These are phyloP conservation scores for Tetragonisca angustula DNA, from an alignment of 2,888 invertebrate species.

Conservation along the genomic window DNA sequence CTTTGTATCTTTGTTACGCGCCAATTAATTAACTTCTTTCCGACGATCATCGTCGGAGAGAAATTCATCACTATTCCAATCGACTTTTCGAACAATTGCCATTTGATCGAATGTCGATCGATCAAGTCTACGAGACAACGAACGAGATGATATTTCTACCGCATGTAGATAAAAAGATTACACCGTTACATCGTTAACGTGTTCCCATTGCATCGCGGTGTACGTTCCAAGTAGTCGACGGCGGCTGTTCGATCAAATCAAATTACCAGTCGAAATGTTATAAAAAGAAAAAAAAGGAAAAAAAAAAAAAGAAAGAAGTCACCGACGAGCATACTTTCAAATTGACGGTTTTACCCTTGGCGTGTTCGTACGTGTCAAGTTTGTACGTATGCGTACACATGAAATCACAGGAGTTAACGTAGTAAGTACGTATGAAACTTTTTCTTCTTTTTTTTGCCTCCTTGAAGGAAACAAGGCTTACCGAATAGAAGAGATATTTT, in stretches of 20 bases:
- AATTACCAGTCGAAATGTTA: not conserved
- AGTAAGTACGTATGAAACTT: not conserved
- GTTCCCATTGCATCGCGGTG: not conserved
- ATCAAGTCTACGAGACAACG: not conserved
- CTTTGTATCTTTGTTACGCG: not conserved
- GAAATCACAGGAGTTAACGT: not conserved
- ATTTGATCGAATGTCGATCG: not conserved
- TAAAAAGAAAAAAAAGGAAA: not conserved
- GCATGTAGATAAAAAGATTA: not conserved
- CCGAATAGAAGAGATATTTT: not conserved
- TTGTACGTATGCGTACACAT: not conserved
- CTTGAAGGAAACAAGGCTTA: constrained; percentile 13
- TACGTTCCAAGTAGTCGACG: not conserved
- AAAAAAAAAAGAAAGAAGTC: not conserved
- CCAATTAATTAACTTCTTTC: not conserved
- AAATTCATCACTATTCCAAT: not conserved
- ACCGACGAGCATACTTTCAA: not conserved
- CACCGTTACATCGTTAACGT: not conserved
- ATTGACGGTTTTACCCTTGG: not conserved
- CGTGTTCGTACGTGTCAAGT: no score
- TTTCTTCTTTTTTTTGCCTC: not conserved
- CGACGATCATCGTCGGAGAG: no score
- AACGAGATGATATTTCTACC: not conserved
- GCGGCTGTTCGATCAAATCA: not conserved
- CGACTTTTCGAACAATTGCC: not conserved